These are phyloP conservation scores for Prenolepis imparis DNA, from an alignment of 2,888 invertebrate genomes.

Conservation along the genomic window DNA sequence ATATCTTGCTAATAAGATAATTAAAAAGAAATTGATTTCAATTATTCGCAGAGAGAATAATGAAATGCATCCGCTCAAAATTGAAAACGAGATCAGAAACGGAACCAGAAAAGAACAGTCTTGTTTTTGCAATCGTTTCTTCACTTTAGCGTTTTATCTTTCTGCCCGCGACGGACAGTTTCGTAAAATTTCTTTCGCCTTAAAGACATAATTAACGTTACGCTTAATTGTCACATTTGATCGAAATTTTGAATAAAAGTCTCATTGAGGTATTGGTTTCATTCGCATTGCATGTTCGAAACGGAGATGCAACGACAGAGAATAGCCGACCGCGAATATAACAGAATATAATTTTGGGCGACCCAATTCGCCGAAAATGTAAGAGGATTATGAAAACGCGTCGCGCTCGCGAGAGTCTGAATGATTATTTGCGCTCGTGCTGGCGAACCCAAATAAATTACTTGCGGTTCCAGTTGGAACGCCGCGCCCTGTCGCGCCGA, in stretches of 20 bases:
- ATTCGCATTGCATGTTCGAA: not conserved
- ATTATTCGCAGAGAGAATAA: conserved; percentile 4
- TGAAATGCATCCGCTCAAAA: not conserved
- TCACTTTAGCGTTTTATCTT: not conserved
- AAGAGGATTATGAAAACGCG: conserved; percentile 73
- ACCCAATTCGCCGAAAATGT: conserved; percentile 72
- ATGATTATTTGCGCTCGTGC: conserved; percentile 52
- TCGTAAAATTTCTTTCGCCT: not conserved
- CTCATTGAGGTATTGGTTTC: conserved; percentile 6
- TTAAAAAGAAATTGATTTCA: not conserved
- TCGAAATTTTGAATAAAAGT: conserved; percentile 3
- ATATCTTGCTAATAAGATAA: not conserved
- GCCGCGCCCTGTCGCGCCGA: conserved; percentile 23
- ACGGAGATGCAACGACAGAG: not conserved
- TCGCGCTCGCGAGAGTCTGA: conserved; percentile 40
- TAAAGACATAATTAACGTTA: not conserved
- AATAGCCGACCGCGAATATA: conserved; percentile 46
- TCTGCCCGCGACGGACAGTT: not conserved
- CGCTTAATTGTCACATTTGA: not conserved
- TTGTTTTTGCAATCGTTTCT: not conserved
- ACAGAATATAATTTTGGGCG: conserved; percentile 69
- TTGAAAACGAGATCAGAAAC: not conserved
- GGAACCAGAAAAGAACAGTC: not conserved
- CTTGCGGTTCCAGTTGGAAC: conserved; percentile 46
- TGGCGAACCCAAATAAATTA: conserved; percentile 55